A percentile compares a stretch with the other conserved stretches of the same genome.
Evolutionary conservation across 2,797 vertebrate species (phyloP).

Genomic region (Halcyon chelicuti): DNA sequence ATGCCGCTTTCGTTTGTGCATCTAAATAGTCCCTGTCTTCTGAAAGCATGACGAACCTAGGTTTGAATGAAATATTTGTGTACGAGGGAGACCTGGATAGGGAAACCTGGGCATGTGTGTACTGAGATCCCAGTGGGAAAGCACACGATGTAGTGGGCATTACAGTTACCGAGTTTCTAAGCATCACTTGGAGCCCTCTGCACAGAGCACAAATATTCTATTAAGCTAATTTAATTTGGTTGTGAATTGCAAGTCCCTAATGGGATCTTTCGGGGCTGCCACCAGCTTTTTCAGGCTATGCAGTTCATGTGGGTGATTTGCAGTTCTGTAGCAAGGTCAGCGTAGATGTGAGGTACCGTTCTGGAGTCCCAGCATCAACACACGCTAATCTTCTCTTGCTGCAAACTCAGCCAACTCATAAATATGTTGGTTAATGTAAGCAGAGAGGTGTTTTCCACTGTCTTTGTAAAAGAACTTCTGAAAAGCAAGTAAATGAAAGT

Average conservation of each 20-base stretch:
- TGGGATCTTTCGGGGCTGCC: background rate
- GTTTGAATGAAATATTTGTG: background rate
- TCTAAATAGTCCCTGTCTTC: slow-evolving; percentile 21
- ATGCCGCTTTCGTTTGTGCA: background rate
- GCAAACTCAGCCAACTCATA: background rate
- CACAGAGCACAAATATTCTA: background rate
- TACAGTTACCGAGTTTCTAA: background rate
- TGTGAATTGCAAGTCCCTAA: background rate
- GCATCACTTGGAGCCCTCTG: background rate
- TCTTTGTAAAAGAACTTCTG: background rate
- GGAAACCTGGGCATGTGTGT: background rate
- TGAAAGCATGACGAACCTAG: background rate
- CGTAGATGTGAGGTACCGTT: fast-evolving
- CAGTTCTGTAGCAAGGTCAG: background rate
- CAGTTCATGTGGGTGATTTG: background rate
- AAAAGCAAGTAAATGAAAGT: background rate
- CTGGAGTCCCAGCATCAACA: background rate
- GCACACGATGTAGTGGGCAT: fast-evolving
- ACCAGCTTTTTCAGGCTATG: background rate
- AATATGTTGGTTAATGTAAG: background rate
- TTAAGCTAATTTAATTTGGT: background rate
- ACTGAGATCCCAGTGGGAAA: background rate
- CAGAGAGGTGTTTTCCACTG: background rate
- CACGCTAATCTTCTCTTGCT: background rate
- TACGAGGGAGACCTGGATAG: background rate